Percentiles rank a stretch among this genome's conserved stretches.
phyloP scores from a whole-genome alignment of 2,113 vertebrate species.

The Barnardius zonarius region DNA sequence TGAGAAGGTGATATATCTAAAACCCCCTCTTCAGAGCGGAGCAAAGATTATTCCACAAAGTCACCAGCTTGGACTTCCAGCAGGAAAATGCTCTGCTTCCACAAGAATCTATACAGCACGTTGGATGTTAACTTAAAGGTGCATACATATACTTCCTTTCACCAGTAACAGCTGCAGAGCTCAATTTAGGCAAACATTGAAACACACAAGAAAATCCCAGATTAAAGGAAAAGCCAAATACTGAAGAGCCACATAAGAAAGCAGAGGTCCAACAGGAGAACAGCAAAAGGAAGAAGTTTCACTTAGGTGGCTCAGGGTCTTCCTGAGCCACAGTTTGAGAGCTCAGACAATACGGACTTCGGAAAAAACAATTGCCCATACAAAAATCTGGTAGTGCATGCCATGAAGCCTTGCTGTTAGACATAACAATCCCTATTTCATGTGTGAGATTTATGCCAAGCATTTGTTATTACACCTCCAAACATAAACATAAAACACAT shows the following conservation, averaged over 20 bases:
- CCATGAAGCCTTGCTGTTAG: background rate
- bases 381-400: background rate
- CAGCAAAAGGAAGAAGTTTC: background rate
- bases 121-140: background rate
- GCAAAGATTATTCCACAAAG: background rate
- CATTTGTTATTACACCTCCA: conserved; percentile 33
- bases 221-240: background rate
- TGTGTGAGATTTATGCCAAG: background rate
- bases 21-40: background rate
- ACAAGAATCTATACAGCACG: background rate
- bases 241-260: background rate
- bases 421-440: background rate
- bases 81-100: background rate
- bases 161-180: background rate
- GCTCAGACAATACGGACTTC: background rate
- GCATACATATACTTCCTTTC: background rate
- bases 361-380: background rate
- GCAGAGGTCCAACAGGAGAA: background rate
- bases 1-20: background rate
- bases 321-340: background rate
- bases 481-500: conserved; percentile 20
- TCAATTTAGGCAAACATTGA: background rate
- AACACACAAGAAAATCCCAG: background rate
- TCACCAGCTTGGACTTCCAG: background rate
- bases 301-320: background rate